phyloP scores from a whole-genome alignment of 2,797 vertebrate species.

The Schizopygopsis malacanthus region DNA sequence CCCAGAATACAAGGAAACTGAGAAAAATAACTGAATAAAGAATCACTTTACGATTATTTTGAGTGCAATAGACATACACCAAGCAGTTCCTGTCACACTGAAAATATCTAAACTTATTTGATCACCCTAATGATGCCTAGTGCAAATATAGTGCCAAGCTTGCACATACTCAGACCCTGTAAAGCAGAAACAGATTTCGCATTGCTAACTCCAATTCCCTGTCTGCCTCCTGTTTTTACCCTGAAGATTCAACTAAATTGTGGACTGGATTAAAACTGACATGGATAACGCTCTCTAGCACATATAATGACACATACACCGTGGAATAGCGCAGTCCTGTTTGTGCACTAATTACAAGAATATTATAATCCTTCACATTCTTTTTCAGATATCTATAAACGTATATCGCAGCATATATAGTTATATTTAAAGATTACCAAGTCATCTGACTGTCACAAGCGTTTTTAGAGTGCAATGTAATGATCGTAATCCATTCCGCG shows the following conservation, averaged over 20 bases:
- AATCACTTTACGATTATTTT: not conserved
- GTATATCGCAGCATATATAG: not conserved
- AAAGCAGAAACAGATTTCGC: conserved; percentile 88
- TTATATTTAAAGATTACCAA: not conserved
- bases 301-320: not conserved
- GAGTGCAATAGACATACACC: not conserved
- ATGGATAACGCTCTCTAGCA: not conserved
- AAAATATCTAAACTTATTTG: conserved; percentile 2
- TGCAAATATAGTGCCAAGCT: conserved; percentile 48
- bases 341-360: not conserved
- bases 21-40: not conserved
- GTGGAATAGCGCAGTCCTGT: not conserved
- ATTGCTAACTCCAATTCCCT: conserved; percentile 81
- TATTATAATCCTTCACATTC: not conserved
- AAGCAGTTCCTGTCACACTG: not conserved
- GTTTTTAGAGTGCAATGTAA: not conserved
- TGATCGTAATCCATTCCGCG: conserved; percentile 43
- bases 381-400: not conserved
- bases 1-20: not conserved
- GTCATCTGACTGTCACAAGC: not conserved
- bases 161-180: conserved; percentile 81
- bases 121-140: not conserved
- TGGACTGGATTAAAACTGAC: conserved; percentile 64
- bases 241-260: conserved; percentile 68
- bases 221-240: conserved; percentile 83